A percentile compares a stretch with the other conserved stretches of the same genome.
phyloP scores from a whole-genome alignment of 2,113 vertebrate genomes.

The Hyperoodon ampullatus region DNA sequence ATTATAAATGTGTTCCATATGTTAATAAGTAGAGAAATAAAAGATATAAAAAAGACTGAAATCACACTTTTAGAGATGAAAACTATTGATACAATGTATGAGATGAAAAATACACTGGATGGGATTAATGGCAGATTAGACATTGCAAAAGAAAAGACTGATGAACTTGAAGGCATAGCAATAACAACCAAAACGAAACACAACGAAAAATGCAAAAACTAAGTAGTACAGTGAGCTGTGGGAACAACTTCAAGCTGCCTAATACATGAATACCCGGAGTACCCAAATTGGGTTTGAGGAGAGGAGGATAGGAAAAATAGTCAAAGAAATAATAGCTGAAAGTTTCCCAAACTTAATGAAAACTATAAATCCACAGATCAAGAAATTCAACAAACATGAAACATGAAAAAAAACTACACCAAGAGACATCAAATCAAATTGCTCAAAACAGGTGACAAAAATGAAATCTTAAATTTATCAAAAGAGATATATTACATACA shows the following conservation, averaged over 20 bases:
- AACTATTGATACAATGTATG: background rate
- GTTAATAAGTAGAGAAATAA: background rate
- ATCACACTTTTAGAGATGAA: background rate
- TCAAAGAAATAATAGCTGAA: background rate
- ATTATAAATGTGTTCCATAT: background rate
- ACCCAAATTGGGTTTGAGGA: background rate
- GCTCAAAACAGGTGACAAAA: conserved; percentile 7
- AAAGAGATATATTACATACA: background rate
- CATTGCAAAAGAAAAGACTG: background rate
- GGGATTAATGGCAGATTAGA: background rate
- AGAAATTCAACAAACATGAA: background rate
- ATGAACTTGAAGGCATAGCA: background rate
- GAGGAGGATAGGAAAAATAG: background rate
- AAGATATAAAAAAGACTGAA: background rate
- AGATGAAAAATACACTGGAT: background rate
- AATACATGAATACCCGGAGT: background rate
- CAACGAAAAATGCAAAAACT: background rate
- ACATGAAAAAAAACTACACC: background rate
- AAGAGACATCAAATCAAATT: background rate
- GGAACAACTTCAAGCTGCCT: background rate
- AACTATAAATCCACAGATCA: background rate
- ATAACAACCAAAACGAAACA: background rate
- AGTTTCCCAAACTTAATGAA: background rate
- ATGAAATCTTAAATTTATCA: background rate
- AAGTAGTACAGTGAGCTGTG: background rate